Percentiles rank a stretch among this genome's conserved stretches.
Evolutionary conservation across 2,797 vertebrate species (phyloP).

Genomic region (Neosalanx taihuensis): DNA sequence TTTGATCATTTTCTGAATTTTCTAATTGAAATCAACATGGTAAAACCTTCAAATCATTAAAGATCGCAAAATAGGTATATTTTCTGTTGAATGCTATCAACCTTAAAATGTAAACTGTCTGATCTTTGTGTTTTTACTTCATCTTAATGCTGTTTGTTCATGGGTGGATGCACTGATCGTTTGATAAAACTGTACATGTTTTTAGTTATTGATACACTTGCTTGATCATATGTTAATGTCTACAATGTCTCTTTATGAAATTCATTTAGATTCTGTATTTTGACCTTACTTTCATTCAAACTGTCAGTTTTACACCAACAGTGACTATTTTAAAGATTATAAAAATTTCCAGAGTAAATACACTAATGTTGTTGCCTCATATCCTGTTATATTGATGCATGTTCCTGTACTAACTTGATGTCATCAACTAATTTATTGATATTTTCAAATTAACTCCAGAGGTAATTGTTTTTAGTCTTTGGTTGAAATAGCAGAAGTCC

Average conservation of each 20-base stretch:
- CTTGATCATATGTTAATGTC: not conserved
- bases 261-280: not conserved
- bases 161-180: not conserved
- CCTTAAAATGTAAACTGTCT: not conserved
- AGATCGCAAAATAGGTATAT: not conserved
- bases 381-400: not conserved
- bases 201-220: no score
- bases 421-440: not conserved
- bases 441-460: not conserved
- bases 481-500: not conserved
- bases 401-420: not conserved
- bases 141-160: not conserved
- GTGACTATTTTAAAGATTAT: not conserved
- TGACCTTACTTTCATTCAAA: no score
- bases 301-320: not conserved
- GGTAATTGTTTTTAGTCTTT: not conserved
- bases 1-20: not conserved
- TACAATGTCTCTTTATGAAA: not conserved
- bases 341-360: no score
- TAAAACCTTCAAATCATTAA: not conserved
- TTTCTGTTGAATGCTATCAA: not conserved
- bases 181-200: no score
- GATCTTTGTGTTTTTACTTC: not conserved
- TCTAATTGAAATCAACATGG: not conserved
- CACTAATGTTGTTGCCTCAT: no score